Base-by-base conservation (phyloP, 2,888 invertebrate genomes). In the Pinctada fucata region DNA sequence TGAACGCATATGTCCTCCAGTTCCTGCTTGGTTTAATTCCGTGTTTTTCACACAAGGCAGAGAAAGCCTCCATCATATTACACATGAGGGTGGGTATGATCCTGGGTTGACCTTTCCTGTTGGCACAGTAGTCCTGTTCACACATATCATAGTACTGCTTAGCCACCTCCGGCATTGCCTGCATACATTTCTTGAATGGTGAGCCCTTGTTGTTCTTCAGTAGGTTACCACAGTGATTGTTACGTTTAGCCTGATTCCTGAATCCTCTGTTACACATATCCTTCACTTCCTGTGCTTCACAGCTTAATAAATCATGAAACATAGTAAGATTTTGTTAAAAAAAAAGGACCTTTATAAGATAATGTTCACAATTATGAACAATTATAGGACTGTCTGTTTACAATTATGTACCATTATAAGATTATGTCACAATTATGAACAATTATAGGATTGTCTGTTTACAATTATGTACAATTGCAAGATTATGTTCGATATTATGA, bases 171-270 rank as follows among this genome's bases (percentile, higher is more conserved):
- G 77, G 74, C 10, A 84, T 82, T 47, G 81, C 82, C 0, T 77
- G 65, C 31, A 84, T 79, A 75, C 89, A 89, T 31, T 78, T 81
- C 48, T 78, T 86, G 79, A 90, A 89, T 5, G 86, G 83, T 64
- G 75, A 75, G 84, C 31, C 51, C 70, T 13, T 76, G 78, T 63
- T 76, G 63, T 48, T 50, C 48, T 16, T 49, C 31, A 64, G 58
- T 45, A 78, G 58, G 6, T 73, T 8, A 5, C 78, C 78, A 75
- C 78, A 79, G 64, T 50, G 50, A 2, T 49, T 48, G 5, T 58
- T 47, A 50, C 50, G 31, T 3, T 64, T 52, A 2, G 69, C 64
- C n/a, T 49, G 16, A 3, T 16, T 63, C 2, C 48, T 64, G 3
- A 64, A 58, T 13, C 69, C 50, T 45, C 45, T 63, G 3, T 48